phyloP scores from a whole-genome alignment of 1,140 invertebrate genomes.

The Heliconius nattereri region DNA sequence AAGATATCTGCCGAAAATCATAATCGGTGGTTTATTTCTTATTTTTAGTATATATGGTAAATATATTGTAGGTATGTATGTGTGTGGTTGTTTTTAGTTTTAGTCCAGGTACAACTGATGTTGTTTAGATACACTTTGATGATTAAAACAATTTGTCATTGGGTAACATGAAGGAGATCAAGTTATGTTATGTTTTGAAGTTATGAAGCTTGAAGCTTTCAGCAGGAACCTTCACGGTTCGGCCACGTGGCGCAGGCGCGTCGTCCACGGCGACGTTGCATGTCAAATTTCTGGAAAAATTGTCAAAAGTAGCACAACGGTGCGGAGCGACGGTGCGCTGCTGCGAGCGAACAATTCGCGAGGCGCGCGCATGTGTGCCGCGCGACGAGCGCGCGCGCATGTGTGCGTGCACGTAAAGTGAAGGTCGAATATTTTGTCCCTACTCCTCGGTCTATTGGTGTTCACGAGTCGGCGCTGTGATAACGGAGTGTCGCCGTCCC shows the following conservation, averaged over 20 bases:
- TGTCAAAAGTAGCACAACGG: slow-evolving; percentile 76
- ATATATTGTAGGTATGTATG: no score
- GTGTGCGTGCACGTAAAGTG: slow-evolving; percentile 77
- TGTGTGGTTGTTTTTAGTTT: no score
- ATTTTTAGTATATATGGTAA: no score
- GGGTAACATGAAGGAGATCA: background rate
- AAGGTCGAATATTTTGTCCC: slow-evolving; percentile 81
- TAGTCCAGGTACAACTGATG: background rate
- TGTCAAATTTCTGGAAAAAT: slow-evolving; percentile 80
- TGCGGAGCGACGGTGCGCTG: slow-evolving; percentile 55
- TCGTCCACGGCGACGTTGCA: slow-evolving; percentile 68
- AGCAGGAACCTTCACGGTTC: slow-evolving; percentile 23
- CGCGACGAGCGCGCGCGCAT: slow-evolving; percentile 52
- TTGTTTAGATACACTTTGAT: background rate
- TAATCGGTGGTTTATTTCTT: background rate
- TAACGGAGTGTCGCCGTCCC: slow-evolving; percentile 70
- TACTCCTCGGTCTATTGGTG: slow-evolving; percentile 80
- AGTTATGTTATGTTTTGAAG: background rate
- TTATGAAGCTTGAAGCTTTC: background rate
- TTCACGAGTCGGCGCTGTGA: slow-evolving; percentile 76
- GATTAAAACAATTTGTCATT: background rate
- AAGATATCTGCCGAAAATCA: background rate
- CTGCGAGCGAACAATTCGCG: slow-evolving; percentile 69
- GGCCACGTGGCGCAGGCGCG: slow-evolving; percentile 65
- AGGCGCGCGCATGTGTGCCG: slow-evolving; percentile 60